Base-by-base conservation (phyloP, 2,888 invertebrate genomes). In the Azorinus chamasolen region DNA sequence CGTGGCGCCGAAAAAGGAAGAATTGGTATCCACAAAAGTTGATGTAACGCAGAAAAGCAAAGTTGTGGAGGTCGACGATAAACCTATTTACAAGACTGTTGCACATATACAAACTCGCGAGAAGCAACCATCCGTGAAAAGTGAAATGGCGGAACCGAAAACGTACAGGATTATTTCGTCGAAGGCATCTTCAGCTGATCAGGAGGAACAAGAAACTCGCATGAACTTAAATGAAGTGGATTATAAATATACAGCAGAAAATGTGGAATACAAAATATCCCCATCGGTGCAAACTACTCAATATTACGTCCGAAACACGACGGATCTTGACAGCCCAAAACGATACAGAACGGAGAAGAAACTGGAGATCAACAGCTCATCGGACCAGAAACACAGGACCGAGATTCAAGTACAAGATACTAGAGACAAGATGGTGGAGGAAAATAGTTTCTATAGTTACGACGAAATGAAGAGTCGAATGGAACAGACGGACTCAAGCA, bases 1-100 rank as follows among this genome's bases (percentile, higher is more conserved):
- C 46, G 62, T 83, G 16, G 80, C 83, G 5, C 74, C 45, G 45
- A 51, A 41, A 37, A 59, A 55, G 46, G 70, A 79, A 50, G 54
- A 61, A 18, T 53, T 72, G 27, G 48, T 59, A 8, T 48, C 65
- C 2, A 51, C 50, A 16, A 61, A 46, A 61, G 43, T 66, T 5
- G 57, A 61, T 50, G 50, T 66, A 16, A 62, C 51, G 6, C 63
- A 58, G 20, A 58, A 63, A 22, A 58, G 58, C 18, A 77, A 61
- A 54, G 50, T 45, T 20, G 32, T 24, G 43, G 75, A 65, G 50
- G 57, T 53, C 24, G 55, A 50, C 58, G 85, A 82, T 37, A 65
- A 78, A 37, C 84, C 84, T 5, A 78, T 86, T 22, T 86, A 79
- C 63, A 86, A 86, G 65, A 82, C 86, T 20, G 84, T 86, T 16